These are phyloP conservation scores for Botia almorhae DNA, from an alignment of 2,797 vertebrate species.

Conservation along the genomic window DNA sequence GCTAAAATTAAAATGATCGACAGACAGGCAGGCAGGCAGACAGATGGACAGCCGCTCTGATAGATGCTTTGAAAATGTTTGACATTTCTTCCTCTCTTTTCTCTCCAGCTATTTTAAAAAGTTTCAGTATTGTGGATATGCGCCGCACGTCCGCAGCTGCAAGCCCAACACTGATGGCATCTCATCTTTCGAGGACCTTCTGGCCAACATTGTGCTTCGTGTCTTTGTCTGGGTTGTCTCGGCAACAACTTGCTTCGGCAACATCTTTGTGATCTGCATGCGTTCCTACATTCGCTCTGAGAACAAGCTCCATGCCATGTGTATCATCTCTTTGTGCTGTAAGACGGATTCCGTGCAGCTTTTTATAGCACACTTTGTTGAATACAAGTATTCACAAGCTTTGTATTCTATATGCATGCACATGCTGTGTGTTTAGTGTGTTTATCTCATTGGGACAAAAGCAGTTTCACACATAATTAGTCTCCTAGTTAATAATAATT, in stretches of 20 bases:
- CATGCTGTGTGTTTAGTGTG: neutral
- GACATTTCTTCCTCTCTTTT: neutral
- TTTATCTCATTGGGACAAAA: neutral
- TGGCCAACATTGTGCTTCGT: conserved; percentile 93
- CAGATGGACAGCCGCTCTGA: neutral
- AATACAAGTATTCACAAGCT: neutral
- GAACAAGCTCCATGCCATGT: conserved; percentile 94
- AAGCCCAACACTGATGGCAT: conserved; percentile 98
- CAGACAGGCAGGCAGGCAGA: neutral
- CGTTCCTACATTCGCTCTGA: conserved; percentile 93
- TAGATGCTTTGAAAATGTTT: neutral
- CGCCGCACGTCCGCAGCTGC: conserved; percentile 95
- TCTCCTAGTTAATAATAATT: neutral
- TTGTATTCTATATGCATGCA: neutral
- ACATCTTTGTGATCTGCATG: conserved; percentile 97
- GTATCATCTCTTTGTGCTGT: conserved; percentile 98
- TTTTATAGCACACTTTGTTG: neutral
- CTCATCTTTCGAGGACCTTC: conserved; percentile 93
- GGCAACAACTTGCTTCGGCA: conserved; percentile 92
- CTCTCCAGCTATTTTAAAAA: conserved; percentile 92
- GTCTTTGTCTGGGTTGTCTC: conserved; percentile 98
- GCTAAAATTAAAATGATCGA: neutral
- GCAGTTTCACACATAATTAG: conserved; percentile 19
- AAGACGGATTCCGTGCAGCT: conserved; percentile 65
- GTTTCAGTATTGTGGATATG: conserved; percentile 97